These are phyloP conservation scores for Rana temporaria DNA, from an alignment of 2,113 vertebrate species.

Conservation along the genomic window DNA sequence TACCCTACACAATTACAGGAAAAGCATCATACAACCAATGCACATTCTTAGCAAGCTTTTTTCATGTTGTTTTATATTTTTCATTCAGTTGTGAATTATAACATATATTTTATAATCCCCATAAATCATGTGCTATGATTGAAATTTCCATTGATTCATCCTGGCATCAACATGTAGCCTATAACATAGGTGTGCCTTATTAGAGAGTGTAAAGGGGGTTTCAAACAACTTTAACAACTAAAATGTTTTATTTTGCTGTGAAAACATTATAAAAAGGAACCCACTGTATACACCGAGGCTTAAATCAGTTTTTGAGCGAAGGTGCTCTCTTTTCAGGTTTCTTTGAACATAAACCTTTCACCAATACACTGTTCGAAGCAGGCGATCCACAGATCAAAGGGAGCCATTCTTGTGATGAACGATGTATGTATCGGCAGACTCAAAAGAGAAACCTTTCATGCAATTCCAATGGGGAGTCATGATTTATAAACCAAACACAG, in stretches of 20 bases:
- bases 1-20: not conserved
- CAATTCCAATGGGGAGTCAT: conserved; percentile 7
- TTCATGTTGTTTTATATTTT: not conserved
- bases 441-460: conserved; percentile 39
- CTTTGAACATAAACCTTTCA: conserved; percentile 37
- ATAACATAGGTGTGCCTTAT: not conserved
- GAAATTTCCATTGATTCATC: not conserved
- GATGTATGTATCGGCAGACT: conserved; percentile 26
- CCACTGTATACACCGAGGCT: too few relatives aligned
- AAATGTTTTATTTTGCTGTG: not conserved
- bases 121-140: not conserved
- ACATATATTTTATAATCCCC: not conserved
- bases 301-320: not conserved
- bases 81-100: not conserved
- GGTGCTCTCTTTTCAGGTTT: not conserved
- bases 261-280: not conserved
- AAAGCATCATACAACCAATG: too few relatives aligned
- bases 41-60: not conserved
- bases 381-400: conserved; percentile 37
- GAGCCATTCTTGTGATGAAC: conserved; percentile 44
- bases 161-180: not conserved
- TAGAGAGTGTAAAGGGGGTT: not conserved
- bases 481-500: conserved; percentile 45
- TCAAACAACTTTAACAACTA: not conserved
- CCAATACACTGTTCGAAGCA: not conserved